phyloP scores from a whole-genome alignment of 2,888 invertebrate species.

The Chloromyia formosa region DNA sequence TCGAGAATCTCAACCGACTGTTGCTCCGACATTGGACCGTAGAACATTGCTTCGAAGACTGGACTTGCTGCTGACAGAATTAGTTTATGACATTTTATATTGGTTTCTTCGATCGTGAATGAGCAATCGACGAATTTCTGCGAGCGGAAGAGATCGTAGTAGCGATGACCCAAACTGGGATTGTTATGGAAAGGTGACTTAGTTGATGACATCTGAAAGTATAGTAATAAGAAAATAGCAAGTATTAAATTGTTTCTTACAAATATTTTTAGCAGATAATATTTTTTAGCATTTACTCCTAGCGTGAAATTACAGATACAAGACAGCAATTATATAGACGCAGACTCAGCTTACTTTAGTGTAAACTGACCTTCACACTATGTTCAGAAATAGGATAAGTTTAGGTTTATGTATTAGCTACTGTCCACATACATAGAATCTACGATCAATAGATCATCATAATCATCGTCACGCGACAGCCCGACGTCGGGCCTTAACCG shows the following conservation, averaged over 20 bases:
- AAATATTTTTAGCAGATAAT: no score
- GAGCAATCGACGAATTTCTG: conserved; percentile 61
- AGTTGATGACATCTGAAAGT: conserved; percentile 51
- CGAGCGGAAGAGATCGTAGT: conserved; percentile 57
- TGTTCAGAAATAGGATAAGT: no score
- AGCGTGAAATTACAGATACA: not conserved
- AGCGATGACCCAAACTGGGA: conserved; percentile 56
- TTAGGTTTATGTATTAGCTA: no score
- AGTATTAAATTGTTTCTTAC: not conserved
- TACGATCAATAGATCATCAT: no score
- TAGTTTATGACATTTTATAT: conserved; percentile 80
- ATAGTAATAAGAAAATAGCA: not conserved
- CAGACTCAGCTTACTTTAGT: no score
- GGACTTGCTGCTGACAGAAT: conserved; percentile 86
- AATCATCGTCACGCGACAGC: no score
- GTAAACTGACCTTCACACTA: no score
- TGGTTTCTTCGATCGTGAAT: conserved; percentile 58
- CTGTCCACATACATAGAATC: no score
- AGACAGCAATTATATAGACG: no score
- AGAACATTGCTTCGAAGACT: conserved; percentile 91
- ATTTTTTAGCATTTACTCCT: not conserved
- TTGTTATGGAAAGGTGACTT: conserved; percentile 46
- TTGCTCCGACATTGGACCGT: conserved; percentile 80
- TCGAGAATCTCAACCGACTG: conserved; percentile 66
- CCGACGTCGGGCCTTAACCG: no score